Evolutionary conservation across 1,140 invertebrate genomes (phyloP).

Genomic region (Pseudomyrmex cubaensis): DNA sequence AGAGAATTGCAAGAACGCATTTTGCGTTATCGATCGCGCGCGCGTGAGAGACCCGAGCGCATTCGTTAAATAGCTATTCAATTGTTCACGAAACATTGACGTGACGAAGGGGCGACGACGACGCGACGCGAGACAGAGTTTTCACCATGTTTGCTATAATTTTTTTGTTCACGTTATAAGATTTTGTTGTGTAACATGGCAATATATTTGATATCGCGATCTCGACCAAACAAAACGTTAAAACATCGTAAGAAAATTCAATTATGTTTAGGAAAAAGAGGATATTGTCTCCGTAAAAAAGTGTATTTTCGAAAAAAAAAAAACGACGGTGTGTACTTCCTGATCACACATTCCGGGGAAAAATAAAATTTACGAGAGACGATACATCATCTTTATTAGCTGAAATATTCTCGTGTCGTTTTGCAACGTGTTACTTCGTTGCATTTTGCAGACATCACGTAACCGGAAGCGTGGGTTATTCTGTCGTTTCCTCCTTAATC

Average conservation of each 20-base stretch:
- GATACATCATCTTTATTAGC: background rate
- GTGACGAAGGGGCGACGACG: background rate
- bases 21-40: conserved; percentile 38
- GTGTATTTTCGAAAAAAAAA: too few relatives aligned
- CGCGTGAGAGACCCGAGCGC: background rate
- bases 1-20: conserved; percentile 25
- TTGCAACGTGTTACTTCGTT: conserved; percentile 18
- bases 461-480: conserved; percentile 51
- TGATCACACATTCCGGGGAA: background rate
- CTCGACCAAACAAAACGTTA: too few relatives aligned
- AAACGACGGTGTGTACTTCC: too few relatives aligned
- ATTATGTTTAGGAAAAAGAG: too few relatives aligned
- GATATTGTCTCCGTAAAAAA: too few relatives aligned
- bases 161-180: background rate
- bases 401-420: conserved; percentile 1
- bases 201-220: background rate
- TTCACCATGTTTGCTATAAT: background rate
- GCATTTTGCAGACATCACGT: conserved; percentile 40
- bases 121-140: background rate
- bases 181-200: background rate
- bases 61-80: conserved; percentile 55
- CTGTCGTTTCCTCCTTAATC: conserved; percentile 51
- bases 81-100: conserved; percentile 10
- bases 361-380: conserved; percentile 26
- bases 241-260: too few relatives aligned